These are phyloP conservation scores for Oscheius sp. DNA, from an alignment of 2,888 invertebrate genomes.

Conservation along the genomic window DNA sequence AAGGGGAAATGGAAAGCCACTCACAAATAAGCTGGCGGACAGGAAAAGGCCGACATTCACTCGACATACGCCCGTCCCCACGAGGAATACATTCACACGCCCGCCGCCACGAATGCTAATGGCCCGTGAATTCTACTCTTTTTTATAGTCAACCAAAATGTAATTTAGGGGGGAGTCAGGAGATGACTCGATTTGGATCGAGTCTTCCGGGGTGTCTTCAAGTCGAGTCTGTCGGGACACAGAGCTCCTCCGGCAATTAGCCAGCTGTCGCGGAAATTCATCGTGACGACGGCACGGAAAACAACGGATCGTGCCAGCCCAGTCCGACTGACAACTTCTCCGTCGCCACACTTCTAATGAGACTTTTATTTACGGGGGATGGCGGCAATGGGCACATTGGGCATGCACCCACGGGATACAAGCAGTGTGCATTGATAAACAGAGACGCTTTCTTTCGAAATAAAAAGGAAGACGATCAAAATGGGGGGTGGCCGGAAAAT, in stretches of 20 bases:
- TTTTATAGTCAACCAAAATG: slow-evolving; percentile 2
- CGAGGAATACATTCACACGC: slow-evolving; percentile 30
- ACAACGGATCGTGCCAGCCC: background rate
- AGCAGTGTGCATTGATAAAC: background rate
- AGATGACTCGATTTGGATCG: too few relatives aligned
- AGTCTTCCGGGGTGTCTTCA: background rate
- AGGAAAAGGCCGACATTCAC: slow-evolving; percentile 17
- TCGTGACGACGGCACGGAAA: background rate
- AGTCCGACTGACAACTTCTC: background rate
- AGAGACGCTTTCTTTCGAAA: background rate
- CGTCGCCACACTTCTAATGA: too few relatives aligned
- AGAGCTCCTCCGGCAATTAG: slow-evolving; percentile 29
- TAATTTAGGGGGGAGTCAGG: background rate
- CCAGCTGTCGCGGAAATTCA: slow-evolving; percentile 36
- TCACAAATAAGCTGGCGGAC: too few relatives aligned
- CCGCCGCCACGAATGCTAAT: slow-evolving; percentile 26
- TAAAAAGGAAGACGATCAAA: background rate
- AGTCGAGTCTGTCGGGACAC: slow-evolving; percentile 13
- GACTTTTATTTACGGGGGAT: too few relatives aligned
- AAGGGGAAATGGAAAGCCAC: too few relatives aligned
- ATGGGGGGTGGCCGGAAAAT: slow-evolving; percentile 3
- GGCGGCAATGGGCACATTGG: background rate
- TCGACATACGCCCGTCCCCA: slow-evolving; percentile 19
- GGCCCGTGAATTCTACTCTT: slow-evolving; percentile 28
- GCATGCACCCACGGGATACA: background rate